Conservation (phyloP, 2,113 vertebrate species). For the Thymallus thymallus region DNA sequence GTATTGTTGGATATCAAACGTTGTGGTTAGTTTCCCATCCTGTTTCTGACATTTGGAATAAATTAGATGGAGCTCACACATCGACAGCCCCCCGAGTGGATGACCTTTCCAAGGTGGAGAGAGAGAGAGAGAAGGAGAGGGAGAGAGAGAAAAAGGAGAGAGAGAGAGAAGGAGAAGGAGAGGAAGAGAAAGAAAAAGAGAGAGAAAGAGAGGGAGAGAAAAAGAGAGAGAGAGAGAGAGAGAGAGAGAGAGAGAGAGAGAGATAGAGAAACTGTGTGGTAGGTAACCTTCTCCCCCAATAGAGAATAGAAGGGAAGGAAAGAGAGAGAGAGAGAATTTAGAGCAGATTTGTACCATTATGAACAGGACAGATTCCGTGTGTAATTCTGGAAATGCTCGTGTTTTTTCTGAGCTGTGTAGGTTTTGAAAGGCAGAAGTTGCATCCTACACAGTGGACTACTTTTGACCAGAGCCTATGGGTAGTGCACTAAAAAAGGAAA, state of each 20-base stretch:
- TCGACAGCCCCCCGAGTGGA: conserved; percentile 5
- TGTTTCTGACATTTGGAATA: conserved; percentile 37
- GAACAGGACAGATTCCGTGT: conserved; percentile 73
- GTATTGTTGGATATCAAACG: not conserved
- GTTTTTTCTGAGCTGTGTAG: conserved; percentile 28
- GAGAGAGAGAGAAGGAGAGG: not conserved
- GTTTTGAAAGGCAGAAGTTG: conserved; percentile 39
- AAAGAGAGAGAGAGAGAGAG: conserved; percentile 5
- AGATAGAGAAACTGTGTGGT: conserved; percentile 2
- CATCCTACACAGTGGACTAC: too few species aligned
- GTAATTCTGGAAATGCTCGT: conserved; percentile 65
- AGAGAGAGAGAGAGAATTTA: conserved; percentile 54
- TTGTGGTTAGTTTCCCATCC: conserved; percentile 7
- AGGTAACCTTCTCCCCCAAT: conserved; percentile 24
- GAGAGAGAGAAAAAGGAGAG: too few species aligned
- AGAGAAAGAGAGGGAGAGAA: not conserved
- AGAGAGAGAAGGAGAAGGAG: too few species aligned
- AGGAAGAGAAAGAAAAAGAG: too few species aligned
- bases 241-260: conserved; percentile 25
- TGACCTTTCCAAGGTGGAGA: conserved; percentile 4
- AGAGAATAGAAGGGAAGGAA: conserved; percentile 23
- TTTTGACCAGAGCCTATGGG: too few species aligned
- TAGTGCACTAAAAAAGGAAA: too few species aligned
- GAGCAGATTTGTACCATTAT: conserved; percentile 59
- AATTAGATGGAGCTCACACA: conserved; percentile 12